Base-by-base conservation (phyloP, 2,888 invertebrate genomes). In the Drosophila mulleri region DNA sequence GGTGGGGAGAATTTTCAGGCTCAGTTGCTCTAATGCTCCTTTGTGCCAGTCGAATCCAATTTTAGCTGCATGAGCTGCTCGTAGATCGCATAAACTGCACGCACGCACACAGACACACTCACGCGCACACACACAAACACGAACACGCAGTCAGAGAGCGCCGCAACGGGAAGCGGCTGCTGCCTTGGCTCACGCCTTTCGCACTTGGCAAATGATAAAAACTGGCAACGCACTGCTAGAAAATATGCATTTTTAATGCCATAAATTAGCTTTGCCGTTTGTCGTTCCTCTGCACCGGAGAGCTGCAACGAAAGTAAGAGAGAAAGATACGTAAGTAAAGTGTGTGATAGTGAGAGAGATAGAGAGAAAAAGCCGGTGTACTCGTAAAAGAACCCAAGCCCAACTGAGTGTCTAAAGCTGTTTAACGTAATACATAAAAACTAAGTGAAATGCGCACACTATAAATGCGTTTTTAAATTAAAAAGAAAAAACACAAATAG, bases 201-300 rank as follows among this genome's bases (percentile, higher is more conserved):
- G 65, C 75, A 81, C 72, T 81, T 83, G 82, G 87, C 78, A 78
- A 88, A 85, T 88, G 81, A 83, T 86, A 88, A 88, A 85, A 86
- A 86, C 88, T 75, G 68, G 75, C 73, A 72, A 78, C 76, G 80
- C 81, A 82, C 89, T 88, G 86, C 88, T 88, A 88, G 86, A 89
- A 89, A 89, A 88, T 88, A 86, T 90, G 77, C 88, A 90, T 90
- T 88, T 88, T 88, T 86, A 85, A 85, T 88, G 88, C 82, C 82
- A 82, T 89, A 87, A 83, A 89, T 87, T 84, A 89, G 88, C 87
- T 90, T 87, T 81, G 76, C 79, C 80, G 73, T 88, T 82, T 82
- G 77, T 77, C 61, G 69, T 67, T 57, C 37, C 73, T 65, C 67
- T 71, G 67, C 73, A 73, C 80, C 68, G 68, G 69, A 60, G 41